Evolutionary conservation across 53 echinoderm and acorn worm genomes (phyloP).

Genomic region (Zoroaster sp.): DNA sequence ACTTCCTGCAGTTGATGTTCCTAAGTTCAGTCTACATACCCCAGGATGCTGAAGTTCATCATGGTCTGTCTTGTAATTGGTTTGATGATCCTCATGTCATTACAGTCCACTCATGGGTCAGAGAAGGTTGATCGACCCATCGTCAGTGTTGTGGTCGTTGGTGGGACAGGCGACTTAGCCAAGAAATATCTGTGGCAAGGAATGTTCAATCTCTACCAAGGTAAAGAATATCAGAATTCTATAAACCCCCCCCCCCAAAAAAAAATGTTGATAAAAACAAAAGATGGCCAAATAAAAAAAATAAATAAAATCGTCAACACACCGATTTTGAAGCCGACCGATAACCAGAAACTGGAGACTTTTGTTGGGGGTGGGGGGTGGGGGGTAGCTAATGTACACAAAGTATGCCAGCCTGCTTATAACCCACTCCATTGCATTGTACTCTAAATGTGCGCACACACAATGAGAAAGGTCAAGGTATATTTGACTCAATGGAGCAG

Average conservation of each 20-base stretch:
- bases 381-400: too few species aligned
- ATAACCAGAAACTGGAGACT: too few species aligned
- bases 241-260: too few species aligned
- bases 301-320: background rate
- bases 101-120: background rate
- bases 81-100: background rate
- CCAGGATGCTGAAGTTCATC: background rate
- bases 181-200: slow-evolving; percentile 97
- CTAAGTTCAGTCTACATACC: background rate
- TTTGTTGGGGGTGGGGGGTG: too few species aligned
- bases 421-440: too few species aligned
- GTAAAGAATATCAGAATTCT: too few species aligned
- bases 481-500: too few species aligned
- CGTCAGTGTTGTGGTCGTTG: slow-evolving; percentile 73
- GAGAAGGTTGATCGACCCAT: slow-evolving; percentile 5
- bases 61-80: background rate
- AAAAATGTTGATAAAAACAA: background rate
- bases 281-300: background rate
- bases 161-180: slow-evolving; percentile 85
- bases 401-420: too few species aligned
- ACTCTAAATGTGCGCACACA: too few species aligned
- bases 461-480: too few species aligned
- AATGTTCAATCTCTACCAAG: slow-evolving; percentile 80
- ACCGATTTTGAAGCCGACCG: too few species aligned
- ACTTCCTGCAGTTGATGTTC: too few species aligned